A percentile compares a stretch with the other conserved stretches of the same genome.
These are phyloP conservation scores for Python bivittatus DNA, from an alignment of 2,113 vertebrate species.

Conservation along the genomic window DNA sequence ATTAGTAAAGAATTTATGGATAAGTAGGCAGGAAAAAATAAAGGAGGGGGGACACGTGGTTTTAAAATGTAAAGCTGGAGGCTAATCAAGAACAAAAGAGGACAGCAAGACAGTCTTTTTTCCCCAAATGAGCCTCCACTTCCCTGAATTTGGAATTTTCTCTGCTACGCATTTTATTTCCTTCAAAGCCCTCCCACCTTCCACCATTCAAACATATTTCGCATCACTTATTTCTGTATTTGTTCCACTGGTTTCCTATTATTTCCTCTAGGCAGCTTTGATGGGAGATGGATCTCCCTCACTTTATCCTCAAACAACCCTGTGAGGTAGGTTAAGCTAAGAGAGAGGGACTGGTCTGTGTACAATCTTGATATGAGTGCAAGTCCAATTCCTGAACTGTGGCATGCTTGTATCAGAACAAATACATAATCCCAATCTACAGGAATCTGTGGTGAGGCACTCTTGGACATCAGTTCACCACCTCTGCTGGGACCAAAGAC, in stretches of 20 bases:
- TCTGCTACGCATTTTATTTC: neutral
- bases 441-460: too few species aligned
- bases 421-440: too few species aligned
- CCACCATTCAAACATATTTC: too few species aligned
- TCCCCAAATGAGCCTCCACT: neutral
- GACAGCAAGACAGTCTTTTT: neutral
- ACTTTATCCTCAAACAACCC: neutral
- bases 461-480: too few species aligned
- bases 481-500: too few species aligned
- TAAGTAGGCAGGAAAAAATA: too few species aligned
- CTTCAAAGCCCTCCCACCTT: neutral
- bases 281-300: neutral
- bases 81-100: neutral
- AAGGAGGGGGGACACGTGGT: accelerated
- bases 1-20: neutral
- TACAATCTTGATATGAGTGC: too few species aligned
- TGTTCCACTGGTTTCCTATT: too few species aligned
- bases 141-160: neutral
- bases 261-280: too few species aligned
- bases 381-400: too few species aligned
- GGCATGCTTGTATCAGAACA: too few species aligned
- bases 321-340: neutral
- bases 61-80: neutral
- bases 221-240: too few species aligned
- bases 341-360: neutral